These are phyloP conservation scores for Petrocephalus schoutedeni DNA, from an alignment of 2,797 vertebrate genomes.

Conservation along the genomic window DNA sequence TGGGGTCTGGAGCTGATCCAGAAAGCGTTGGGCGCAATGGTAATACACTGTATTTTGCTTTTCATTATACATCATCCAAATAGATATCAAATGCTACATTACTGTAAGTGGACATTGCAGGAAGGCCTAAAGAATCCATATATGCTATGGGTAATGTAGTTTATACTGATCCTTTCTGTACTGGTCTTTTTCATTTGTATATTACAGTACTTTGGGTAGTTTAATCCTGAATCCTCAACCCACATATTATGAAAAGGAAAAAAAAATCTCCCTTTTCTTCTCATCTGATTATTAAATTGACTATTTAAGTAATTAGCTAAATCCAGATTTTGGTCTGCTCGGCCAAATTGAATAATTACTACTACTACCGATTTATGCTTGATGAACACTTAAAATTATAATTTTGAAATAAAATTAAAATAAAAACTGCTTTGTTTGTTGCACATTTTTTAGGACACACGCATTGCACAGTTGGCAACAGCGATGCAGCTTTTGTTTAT, in stretches of 20 bases:
- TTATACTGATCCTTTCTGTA: background rate
- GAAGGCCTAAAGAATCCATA: background rate
- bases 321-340: background rate
- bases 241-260: background rate
- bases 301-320: background rate
- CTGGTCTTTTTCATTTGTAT: background rate
- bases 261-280: background rate
- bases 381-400: background rate
- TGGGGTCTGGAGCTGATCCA: background rate
- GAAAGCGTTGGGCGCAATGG: background rate
- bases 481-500: slow-evolving; percentile 50
- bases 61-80: background rate
- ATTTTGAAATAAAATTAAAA: no score
- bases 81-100: background rate
- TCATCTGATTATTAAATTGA: background rate
- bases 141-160: background rate
- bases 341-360: background rate
- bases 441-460: background rate
- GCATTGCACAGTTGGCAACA: slow-evolving; percentile 36
- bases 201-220: background rate
- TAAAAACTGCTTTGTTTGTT: background rate
- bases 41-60: background rate
- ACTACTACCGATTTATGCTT: background rate
- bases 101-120: background rate
- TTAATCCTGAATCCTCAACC: background rate